These are phyloP conservation scores for Coboldia fuscipes DNA, from an alignment of 1,140 invertebrate genomes.

Conservation along the genomic window DNA sequence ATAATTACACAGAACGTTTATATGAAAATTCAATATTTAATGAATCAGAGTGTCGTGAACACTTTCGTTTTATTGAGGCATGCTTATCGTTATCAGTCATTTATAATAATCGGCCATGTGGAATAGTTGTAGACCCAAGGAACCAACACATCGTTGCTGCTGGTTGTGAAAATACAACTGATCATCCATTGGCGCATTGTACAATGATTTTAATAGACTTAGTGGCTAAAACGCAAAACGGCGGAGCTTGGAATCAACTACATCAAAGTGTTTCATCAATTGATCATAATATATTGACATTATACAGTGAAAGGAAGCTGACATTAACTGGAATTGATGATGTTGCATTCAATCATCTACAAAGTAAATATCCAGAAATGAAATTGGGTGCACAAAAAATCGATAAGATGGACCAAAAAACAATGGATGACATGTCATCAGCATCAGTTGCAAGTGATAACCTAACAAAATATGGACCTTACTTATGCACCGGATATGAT, in stretches of 20 bases:
- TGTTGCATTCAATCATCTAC: too few relatives aligned
- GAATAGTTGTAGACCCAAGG: conserved; percentile 46
- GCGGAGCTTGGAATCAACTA: conserved; percentile 52
- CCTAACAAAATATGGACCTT: conserved; percentile 32
- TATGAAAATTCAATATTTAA: conserved; percentile 38
- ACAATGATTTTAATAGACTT: conserved; percentile 68
- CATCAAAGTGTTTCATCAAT: too few relatives aligned
- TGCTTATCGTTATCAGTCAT: conserved; percentile 10
- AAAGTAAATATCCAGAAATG: too few relatives aligned
- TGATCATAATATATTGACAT: too few relatives aligned
- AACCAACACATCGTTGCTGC: conserved; percentile 36
- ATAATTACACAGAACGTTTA: conserved; percentile 43
- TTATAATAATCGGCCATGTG: conserved; percentile 21
- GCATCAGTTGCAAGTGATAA: conserved; percentile 9
- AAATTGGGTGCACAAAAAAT: conserved; percentile 11
- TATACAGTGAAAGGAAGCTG: too few relatives aligned
- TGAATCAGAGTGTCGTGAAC: conserved; percentile 26
- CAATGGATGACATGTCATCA: too few relatives aligned
- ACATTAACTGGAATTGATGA: too few relatives aligned
- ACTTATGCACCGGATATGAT: conserved; percentile 79
- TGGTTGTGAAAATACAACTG: conserved; percentile 26
- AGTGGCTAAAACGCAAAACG: conserved; percentile 60
- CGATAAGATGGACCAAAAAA: too few relatives aligned
- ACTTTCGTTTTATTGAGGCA: conserved; percentile 35
- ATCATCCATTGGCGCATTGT: conserved; percentile 63